Conservation (phyloP, 2,888 invertebrate genomes). For the Tridacna gigas region DNA sequence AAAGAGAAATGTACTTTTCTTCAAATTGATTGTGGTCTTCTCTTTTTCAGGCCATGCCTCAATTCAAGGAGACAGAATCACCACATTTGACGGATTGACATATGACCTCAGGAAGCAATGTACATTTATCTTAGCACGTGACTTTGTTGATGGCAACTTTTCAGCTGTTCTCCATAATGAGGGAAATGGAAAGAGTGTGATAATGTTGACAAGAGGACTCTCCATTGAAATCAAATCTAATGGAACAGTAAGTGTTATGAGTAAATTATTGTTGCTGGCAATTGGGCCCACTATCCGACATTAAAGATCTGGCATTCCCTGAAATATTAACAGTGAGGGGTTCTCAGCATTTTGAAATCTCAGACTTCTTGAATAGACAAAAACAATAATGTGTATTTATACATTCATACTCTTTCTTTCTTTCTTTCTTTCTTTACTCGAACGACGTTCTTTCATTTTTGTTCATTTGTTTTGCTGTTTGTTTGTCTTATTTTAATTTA, state of each 20-base stretch:
- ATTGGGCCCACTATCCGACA: too few species aligned
- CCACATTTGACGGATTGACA: conserved; percentile 94
- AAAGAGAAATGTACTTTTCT: background rate
- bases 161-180: conserved; percentile 86
- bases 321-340: too few species aligned
- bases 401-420: too few species aligned
- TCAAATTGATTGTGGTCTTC: background rate
- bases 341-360: too few species aligned
- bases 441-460: too few species aligned
- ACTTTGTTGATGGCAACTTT: conserved; percentile 93
- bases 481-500: too few species aligned
- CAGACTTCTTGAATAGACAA: too few species aligned
- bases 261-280: too few species aligned
- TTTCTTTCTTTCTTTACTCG: too few species aligned
- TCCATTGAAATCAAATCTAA: conserved; percentile 72
- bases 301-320: too few species aligned
- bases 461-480: too few species aligned
- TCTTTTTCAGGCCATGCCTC: conserved; percentile 90
- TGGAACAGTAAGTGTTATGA: conserved; percentile 59
- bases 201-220: conserved; percentile 62
- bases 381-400: too few species aligned
- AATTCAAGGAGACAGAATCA: conserved; percentile 91
- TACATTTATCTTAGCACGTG: conserved; percentile 92
- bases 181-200: conserved; percentile 64
- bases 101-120: conserved; percentile 91